Base-by-base conservation (phyloP, 2,113 vertebrate species). In the Oreocharis arfaki region DNA sequence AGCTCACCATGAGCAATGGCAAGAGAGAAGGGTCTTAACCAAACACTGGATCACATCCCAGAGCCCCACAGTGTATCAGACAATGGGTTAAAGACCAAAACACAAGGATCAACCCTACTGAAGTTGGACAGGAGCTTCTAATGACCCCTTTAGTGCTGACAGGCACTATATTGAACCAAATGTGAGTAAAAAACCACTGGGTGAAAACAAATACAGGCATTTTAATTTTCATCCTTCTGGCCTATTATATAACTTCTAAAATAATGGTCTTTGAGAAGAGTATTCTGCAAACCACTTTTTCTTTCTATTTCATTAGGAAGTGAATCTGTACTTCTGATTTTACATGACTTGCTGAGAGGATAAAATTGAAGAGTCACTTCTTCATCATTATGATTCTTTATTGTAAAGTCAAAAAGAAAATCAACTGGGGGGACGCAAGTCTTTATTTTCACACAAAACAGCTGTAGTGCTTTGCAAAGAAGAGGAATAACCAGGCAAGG, bases 41-140 rank as follows among this genome's bases (percentile, higher is more conserved):
- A 64, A 85, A 63, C 39, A 50, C 15, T 0, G 0, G 7, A 22
- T 23, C 57, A 61, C 1, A 2, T 28, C n/a, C 14, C 44, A 61
- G 74, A 76, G 44, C 24, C 17, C 32, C 22, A 41, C 4, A 2
- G 17, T 53, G 32, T 28, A 44, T 41, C 65, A 78, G 16, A 27
- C 6, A 52, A 10, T 0, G 2, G 17, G 11, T 60, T 44, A n/a
- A 78, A 78, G 41, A 16, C 11, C 33, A 81, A 69, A 89, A 55
- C 23, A 56, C 32, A 47, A 28, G 1, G 1, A n/a, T 39, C 27
- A 32, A 28, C 9, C 3, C 16, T 47, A 47, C 28, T 68, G 11
- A 49, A 57, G 49, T 21, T 49, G 57, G 3, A 2, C 17, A 32
- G 47, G 47, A 77, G 16, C 19, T 55, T 56, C 39, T 55, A 70